Percentiles rank a stretch among this genome's conserved stretches.
Evolutionary conservation across 2,113 vertebrate species (phyloP).

Genomic region (Tylochromis polylepis): DNA sequence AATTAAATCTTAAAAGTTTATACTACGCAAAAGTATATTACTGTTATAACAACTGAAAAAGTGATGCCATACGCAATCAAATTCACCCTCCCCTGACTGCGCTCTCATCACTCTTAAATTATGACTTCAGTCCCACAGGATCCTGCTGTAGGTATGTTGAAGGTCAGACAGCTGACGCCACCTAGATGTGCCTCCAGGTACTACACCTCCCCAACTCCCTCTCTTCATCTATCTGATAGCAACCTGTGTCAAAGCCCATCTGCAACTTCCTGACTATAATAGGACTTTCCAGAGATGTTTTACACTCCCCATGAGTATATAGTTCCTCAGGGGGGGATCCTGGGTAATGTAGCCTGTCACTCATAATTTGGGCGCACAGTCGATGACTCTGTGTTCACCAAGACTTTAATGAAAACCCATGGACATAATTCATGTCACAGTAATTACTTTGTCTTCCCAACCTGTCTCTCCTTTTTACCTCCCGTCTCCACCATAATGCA

Average conservation of each 20-base stretch:
- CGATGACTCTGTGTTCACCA: conserved; percentile 28
- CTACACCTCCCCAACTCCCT: conserved; percentile 39
- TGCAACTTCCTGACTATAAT: conserved; percentile 20
- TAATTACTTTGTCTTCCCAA: conserved; percentile 41
- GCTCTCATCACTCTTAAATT: conserved; percentile 35
- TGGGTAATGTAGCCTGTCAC: conserved; percentile 41
- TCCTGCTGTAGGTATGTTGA: conserved; percentile 4
- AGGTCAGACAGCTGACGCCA: conserved; percentile 53
- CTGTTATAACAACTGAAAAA: neutral
- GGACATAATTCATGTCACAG: conserved; percentile 42
- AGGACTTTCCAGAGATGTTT: conserved; percentile 41
- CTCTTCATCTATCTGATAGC: conserved; percentile 25
- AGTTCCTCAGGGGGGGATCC: conserved; percentile 12
- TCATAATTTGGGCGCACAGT: conserved; percentile 37
- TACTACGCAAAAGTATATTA: neutral
- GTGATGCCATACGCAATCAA: neutral
- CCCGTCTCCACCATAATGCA: neutral
- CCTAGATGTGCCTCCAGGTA: conserved; percentile 45
- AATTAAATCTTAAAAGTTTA: neutral
- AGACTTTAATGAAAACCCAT: conserved; percentile 42
- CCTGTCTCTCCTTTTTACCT: conserved; percentile 3
- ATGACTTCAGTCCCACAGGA: conserved; percentile 33
- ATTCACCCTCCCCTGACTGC: neutral
- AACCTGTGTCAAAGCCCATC: conserved; percentile 14
- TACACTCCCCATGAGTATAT: conserved; percentile 19